Percentiles rank a stretch among this genome's conserved stretches.
phyloP scores from a whole-genome alignment of 2,113 vertebrate genomes.

The Ceratotherium simum region DNA sequence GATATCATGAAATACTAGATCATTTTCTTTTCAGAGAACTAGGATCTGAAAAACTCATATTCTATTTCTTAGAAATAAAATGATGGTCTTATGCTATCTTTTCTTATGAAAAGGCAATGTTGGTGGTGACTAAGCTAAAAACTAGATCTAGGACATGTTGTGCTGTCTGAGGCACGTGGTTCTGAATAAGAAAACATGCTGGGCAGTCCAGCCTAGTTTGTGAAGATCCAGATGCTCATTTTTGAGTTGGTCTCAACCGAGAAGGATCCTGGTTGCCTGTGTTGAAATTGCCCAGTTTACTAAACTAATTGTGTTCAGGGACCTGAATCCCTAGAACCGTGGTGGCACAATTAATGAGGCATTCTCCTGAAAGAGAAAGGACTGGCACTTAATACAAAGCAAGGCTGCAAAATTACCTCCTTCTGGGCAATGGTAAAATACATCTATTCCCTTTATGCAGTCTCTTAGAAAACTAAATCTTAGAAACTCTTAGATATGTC shows the following conservation, averaged over 20 bases:
- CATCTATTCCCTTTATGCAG: neutral
- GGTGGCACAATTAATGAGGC: neutral
- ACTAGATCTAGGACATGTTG: neutral
- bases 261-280: neutral
- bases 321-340: neutral
- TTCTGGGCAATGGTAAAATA: neutral
- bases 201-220: neutral
- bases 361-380: neutral
- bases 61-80: constrained; percentile 49
- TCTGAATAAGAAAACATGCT: constrained; percentile 8
- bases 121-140: neutral
- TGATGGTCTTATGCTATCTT: neutral
- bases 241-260: neutral
- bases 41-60: neutral
- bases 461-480: neutral
- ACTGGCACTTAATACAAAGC: neutral
- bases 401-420: neutral
- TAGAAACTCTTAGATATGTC: neutral
- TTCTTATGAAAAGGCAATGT: neutral
- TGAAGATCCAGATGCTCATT: neutral
- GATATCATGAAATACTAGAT: constrained; percentile 9
- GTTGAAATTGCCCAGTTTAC: neutral
- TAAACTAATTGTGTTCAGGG: neutral
- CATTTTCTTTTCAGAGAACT: neutral
- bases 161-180: neutral